phyloP scores from a whole-genome alignment of 37 sponge, comb jelly and placozoan genomes.

The Diacarnus erythraeanus region DNA sequence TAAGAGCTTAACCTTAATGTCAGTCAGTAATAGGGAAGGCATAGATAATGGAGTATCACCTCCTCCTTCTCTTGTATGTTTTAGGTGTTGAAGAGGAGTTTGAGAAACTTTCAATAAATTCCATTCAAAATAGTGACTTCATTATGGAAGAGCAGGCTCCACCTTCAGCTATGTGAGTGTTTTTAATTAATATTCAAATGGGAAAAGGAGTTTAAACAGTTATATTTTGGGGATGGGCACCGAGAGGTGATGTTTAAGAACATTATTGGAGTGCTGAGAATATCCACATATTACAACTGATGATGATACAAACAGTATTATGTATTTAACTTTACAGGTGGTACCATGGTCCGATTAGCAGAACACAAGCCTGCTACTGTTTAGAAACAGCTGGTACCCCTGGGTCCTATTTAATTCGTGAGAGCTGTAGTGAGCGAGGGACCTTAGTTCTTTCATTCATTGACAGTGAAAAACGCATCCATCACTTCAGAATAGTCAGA shows the following conservation, averaged over 20 bases:
- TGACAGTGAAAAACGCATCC: slow-evolving; percentile 40
- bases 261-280: not conserved
- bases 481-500: slow-evolving; percentile 76
- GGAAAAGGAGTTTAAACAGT: no score
- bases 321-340: slow-evolving; percentile 44
- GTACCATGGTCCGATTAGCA: slow-evolving; percentile 76
- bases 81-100: not conserved
- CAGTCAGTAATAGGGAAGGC: no score
- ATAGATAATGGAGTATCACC: no score
- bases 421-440: slow-evolving; percentile 71
- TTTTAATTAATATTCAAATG: no score
- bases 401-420: slow-evolving; percentile 75
- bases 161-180: slow-evolving; percentile 2
- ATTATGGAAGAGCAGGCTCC: slow-evolving; percentile 24
- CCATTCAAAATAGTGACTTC: not conserved
- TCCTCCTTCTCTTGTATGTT: not conserved
- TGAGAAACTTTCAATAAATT: not conserved
- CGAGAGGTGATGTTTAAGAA: no score
- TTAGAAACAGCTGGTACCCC: slow-evolving; percentile 27
- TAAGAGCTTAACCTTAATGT: no score
- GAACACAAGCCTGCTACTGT: slow-evolving; percentile 42
- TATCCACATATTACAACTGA: not conserved
- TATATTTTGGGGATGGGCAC: not conserved
- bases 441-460: slow-evolving; percentile 75
- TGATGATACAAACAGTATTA: no score